Conservation (phyloP, 2,797 vertebrate genomes). For the Otolemur crassicaudatus region DNA sequence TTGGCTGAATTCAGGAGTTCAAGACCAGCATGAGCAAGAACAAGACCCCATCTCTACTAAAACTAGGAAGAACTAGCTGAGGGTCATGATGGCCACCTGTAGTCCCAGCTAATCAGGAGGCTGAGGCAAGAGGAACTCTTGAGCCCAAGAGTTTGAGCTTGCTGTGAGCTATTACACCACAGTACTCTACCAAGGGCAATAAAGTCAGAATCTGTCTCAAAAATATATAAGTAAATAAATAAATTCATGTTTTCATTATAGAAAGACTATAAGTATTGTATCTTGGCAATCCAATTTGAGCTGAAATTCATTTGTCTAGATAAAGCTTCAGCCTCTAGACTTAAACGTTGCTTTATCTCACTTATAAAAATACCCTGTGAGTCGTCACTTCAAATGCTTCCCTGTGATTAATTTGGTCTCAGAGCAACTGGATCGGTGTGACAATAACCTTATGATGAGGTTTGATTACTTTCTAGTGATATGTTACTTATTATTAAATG, state of each 20-base stretch:
- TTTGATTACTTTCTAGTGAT: neutral
- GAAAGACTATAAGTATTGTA: neutral
- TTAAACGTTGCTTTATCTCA: slow-evolving; percentile 9
- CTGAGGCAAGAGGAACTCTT: no score
- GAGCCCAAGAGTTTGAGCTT: no score
- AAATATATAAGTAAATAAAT: neutral
- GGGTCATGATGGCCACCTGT: no score
- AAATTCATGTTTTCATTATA: neutral
- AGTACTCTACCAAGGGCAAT: no score
- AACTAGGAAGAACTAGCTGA: no score
- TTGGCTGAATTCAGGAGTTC: no score
- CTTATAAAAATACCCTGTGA: neutral
- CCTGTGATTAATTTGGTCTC: neutral
- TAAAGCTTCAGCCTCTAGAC: neutral
- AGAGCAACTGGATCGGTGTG: neutral
- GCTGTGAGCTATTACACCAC: no score
- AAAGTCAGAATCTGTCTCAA: no score
- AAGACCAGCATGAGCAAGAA: no score
- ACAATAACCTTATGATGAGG: neutral
- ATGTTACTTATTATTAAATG: neutral
- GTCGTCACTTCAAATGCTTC: neutral
- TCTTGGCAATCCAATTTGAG: slow-evolving; percentile 48
- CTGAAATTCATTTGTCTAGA: slow-evolving; percentile 10
- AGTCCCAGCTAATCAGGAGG: no score
- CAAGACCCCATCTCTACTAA: no score